Percentiles rank a stretch among this genome's conserved stretches.
phyloP scores from a whole-genome alignment of 2,113 vertebrate species.

The Tor tambroides region DNA sequence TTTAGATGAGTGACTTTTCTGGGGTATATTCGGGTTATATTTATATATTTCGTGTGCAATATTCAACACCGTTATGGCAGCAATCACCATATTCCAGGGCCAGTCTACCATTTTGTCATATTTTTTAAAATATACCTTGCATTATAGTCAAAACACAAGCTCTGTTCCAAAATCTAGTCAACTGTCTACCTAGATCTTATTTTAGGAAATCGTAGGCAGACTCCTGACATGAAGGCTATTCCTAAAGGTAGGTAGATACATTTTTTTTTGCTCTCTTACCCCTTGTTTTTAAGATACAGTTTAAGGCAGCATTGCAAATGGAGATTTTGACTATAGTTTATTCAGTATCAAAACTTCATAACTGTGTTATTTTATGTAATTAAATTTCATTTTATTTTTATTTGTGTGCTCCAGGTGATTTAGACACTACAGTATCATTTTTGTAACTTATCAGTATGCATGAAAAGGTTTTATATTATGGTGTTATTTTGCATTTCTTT shows the following conservation, averaged over 20 bases:
- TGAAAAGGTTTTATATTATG: not conserved
- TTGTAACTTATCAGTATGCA: not conserved
- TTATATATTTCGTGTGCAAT: not conserved
- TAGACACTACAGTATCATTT: not conserved
- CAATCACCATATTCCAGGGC: not conserved
- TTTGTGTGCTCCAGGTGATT: not conserved
- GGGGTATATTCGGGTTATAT: conserved; percentile 4
- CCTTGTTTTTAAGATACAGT: not conserved
- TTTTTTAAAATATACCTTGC: not conserved
- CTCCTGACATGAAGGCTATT: not conserved
- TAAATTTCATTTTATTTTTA: not conserved
- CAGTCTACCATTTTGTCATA: not conserved
- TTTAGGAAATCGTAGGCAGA: not conserved
- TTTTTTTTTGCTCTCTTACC: not conserved
- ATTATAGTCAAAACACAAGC: not conserved
- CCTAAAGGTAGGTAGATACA: not conserved
- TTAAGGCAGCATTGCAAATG: not conserved
- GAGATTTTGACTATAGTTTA: not conserved
- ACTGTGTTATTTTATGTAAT: not conserved
- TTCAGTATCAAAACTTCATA: not conserved
- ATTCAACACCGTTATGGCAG: not conserved
- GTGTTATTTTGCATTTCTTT: not conserved
- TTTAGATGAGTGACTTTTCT: conserved; percentile 38
- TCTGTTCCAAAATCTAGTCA: not conserved
- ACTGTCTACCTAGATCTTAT: conserved; percentile 10